Conservation (phyloP, 2,113 vertebrate species). For the Tichodroma muraria region DNA sequence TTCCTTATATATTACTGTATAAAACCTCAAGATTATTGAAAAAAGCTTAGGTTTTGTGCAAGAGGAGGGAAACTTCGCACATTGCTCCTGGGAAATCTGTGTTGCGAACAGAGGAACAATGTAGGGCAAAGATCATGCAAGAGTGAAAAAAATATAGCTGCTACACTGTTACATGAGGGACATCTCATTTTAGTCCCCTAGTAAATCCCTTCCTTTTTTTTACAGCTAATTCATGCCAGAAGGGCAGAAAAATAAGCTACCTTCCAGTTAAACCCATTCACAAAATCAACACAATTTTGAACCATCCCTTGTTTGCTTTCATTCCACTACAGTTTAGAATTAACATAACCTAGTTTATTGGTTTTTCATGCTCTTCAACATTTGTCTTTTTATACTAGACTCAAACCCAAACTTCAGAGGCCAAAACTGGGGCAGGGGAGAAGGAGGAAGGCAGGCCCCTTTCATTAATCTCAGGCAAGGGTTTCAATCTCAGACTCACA, state of each 20-base stretch:
- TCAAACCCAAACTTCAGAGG: not conserved
- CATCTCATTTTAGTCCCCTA: not conserved
- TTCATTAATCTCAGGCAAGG: not conserved
- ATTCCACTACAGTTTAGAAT: not conserved
- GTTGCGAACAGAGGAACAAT: not conserved
- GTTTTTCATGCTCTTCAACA: not conserved
- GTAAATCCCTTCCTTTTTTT: not conserved
- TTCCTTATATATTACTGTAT: not conserved
- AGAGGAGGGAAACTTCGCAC: not conserved
- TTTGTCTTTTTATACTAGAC: not conserved
- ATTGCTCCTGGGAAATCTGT: not conserved
- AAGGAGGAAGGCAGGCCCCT: not conserved
- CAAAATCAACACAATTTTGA: slow-evolving; percentile 12
- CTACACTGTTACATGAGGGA: not conserved
- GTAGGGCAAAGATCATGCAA: not conserved
- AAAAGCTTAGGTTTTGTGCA: not conserved
- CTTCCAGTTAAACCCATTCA: not conserved
- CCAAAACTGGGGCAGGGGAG: not conserved
- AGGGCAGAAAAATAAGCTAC: not conserved
- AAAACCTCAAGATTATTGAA: not conserved
- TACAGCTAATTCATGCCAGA: not conserved
- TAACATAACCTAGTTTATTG: not conserved
- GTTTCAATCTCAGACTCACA: not conserved
- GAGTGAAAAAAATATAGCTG: not conserved
- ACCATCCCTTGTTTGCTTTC: not conserved